A percentile compares a stretch with the other conserved stretches of the same genome.
These are phyloP conservation scores for Tachyglossus aculeatus DNA, from an alignment of 2,797 vertebrate species.

Conservation along the genomic window DNA sequence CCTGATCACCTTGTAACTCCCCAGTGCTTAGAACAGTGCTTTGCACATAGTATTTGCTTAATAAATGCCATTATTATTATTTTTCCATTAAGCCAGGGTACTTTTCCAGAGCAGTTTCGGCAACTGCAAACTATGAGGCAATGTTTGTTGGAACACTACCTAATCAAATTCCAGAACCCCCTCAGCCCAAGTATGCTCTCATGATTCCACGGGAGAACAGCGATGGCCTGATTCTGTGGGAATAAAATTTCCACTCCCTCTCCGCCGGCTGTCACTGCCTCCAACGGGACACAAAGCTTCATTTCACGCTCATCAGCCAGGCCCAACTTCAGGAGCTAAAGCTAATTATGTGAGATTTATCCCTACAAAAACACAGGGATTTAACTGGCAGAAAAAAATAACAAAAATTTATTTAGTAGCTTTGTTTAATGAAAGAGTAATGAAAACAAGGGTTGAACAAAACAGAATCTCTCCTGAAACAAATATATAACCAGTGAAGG, in stretches of 20 bases:
- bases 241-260: slow-evolving; percentile 35
- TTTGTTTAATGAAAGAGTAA: slow-evolving; percentile 67
- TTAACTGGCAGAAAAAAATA: slow-evolving; percentile 63
- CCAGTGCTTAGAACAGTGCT: no score
- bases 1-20: no score
- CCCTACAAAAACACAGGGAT: slow-evolving; percentile 68
- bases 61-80: no score
- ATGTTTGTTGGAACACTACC: no score
- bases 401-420: slow-evolving; percentile 65
- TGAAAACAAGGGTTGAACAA: slow-evolving; percentile 55
- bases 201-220: no score
- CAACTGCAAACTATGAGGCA: no score
- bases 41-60: no score
- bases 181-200: no score
- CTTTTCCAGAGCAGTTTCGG: no score
- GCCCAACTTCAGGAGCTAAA: slow-evolving; percentile 56
- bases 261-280: slow-evolving; percentile 8
- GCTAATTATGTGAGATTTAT: slow-evolving; percentile 78
- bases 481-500: slow-evolving; percentile 37
- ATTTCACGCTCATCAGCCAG: slow-evolving; percentile 57
- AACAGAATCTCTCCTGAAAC: slow-evolving; percentile 62
- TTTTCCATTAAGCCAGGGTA: no score
- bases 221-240: no score
- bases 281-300: slow-evolving; percentile 29
- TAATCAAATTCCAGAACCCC: no score